Evolutionary conservation across 2,113 vertebrate species (phyloP), one percentile per base, ranked within the genome.

Genomic region (Centropus bengalensis): DNA sequence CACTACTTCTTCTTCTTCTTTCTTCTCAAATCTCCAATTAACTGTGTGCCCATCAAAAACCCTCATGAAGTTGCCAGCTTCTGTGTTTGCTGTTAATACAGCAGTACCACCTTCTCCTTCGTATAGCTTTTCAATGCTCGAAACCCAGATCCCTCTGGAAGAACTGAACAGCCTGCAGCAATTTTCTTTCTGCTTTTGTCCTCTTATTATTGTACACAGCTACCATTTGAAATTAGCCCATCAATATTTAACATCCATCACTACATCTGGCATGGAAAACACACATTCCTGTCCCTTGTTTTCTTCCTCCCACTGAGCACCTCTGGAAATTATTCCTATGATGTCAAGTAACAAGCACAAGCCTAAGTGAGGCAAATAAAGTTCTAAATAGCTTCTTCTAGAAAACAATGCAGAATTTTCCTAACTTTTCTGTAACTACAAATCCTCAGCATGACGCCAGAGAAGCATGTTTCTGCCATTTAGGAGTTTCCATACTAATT

Each of bases 161-260:
- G 38, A 91, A 58, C 13, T 5, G 2, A 93, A 60, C 23, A 86
- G 71, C 71, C 86, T 88, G 68, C 59, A 91, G 90, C 68, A 91
- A 67, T 19, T 60, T 88, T 81, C 38, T 86, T 91, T 84, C 77
- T 92, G 71, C 56, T 70, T 93, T 83, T 90, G 60, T 71, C 52
- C n/a, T 68, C 68, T 82, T 86, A 82, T 78, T 90, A 89, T 83
- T 80, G 89, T 59, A 75, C 1, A 5, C 68, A 90, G 59, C 44
- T 90, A 68, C 71, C 76, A 88, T 42, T 63, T 93, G 88, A 94
- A 92, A 94, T 92, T 52, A 90, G 26, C 6, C 86, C 88, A 96
- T 94, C 92, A 94, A 90, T 86, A 96, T 93, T 94, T 88, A 96
- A 89, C 75, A 91, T 89, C 36, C 54, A 82, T 76, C 89, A 71